Percentiles rank a stretch among this genome's conserved stretches.
Conservation (phyloP, 2,888 invertebrate species). For the Artemia sp. region DNA sequence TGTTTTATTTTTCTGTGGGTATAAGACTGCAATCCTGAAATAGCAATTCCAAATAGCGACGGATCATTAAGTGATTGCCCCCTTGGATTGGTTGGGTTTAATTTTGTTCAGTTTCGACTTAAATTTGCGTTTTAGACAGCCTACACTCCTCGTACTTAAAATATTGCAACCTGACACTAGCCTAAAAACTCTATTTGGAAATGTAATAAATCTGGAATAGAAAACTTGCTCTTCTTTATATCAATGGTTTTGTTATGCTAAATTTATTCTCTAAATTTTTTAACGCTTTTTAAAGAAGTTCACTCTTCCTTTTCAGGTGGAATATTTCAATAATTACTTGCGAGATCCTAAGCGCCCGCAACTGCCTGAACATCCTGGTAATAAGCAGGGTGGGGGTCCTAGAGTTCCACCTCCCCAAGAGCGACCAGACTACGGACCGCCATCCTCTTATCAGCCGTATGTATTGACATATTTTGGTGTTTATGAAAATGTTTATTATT, state of each 20-base stretch:
- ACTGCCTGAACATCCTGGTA: slow-evolving; percentile 64
- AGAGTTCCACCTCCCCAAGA: slow-evolving; percentile 26
- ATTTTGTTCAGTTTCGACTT: too few relatives aligned
- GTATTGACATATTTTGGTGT: not conserved
- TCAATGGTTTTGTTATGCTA: slow-evolving; percentile 16
- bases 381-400: slow-evolving; percentile 33
- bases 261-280: not conserved
- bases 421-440: slow-evolving; percentile 25
- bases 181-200: too few relatives aligned
- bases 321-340: slow-evolving; percentile 91
- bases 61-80: too few relatives aligned
- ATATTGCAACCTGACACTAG: too few relatives aligned
- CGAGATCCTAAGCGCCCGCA: slow-evolving; percentile 86
- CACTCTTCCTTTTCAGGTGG: slow-evolving; percentile 38
- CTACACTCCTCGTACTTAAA: too few relatives aligned
- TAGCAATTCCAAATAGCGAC: too few relatives aligned
- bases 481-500: slow-evolving; percentile 1
- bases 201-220: not conserved
- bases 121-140: too few relatives aligned
- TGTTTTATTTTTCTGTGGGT: too few relatives aligned
- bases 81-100: too few relatives aligned
- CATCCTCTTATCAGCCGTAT: slow-evolving; percentile 26
- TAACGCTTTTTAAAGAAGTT: slow-evolving; percentile 1
- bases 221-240: not conserved
- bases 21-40: too few relatives aligned